phyloP scores from a whole-genome alignment of 1,140 invertebrate species.

The Cataglyphis hispanica region DNA sequence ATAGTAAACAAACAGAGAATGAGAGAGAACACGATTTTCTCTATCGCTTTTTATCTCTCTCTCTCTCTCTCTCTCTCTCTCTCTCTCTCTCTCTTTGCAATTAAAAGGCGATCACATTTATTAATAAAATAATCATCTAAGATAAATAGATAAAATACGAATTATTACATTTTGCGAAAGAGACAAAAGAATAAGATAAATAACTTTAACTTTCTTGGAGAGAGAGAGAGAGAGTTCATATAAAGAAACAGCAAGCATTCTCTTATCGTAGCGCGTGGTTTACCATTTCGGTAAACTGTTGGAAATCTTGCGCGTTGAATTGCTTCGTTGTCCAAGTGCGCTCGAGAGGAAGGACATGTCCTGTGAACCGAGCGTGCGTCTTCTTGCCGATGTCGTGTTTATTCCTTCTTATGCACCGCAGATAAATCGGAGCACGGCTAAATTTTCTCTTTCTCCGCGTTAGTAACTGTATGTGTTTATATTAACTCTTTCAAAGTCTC shows the following conservation, averaged over 20 bases:
- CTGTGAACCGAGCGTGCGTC: slow-evolving; percentile 75
- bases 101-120: neutral
- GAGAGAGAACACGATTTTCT: neutral
- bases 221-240: slow-evolving; percentile 10
- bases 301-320: slow-evolving; percentile 81
- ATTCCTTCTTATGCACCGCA: slow-evolving; percentile 3
- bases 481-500: slow-evolving; percentile 15
- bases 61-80: neutral
- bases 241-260: slow-evolving; percentile 64
- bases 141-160: neutral
- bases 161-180: slow-evolving; percentile 6
- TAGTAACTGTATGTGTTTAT: slow-evolving; percentile 33
- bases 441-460: slow-evolving; percentile 20
- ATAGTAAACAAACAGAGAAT: no score
- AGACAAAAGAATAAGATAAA: slow-evolving; percentile 10
- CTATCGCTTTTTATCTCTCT: neutral
- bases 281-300: slow-evolving; percentile 80
- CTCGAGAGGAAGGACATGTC: slow-evolving; percentile 82
- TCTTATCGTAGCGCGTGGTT: slow-evolving; percentile 67
- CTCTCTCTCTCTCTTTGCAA: neutral
- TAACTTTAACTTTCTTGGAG: no score
- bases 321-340: slow-evolving; percentile 82
- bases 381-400: slow-evolving; percentile 68
- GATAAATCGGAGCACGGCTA: slow-evolving; percentile 21
- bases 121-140: slow-evolving; percentile 1